A percentile compares a stretch with the other conserved stretches of the same genome.
These are phyloP conservation scores for Narcine bancroftii DNA, from an alignment of 2,113 vertebrate species.

Conservation along the genomic window DNA sequence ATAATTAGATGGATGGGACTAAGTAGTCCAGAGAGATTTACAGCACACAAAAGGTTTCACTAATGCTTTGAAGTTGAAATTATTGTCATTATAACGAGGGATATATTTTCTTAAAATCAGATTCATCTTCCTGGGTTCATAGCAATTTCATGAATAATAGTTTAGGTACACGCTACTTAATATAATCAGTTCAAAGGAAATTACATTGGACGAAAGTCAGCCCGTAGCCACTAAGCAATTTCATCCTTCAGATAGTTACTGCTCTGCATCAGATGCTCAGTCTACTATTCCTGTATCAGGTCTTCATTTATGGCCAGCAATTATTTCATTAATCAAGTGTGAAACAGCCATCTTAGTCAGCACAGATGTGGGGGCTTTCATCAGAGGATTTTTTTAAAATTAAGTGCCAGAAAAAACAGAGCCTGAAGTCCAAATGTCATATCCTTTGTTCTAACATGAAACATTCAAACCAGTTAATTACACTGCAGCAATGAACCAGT, in stretches of 20 bases:
- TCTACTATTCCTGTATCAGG: not conserved
- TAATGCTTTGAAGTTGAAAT: conserved; percentile 36
- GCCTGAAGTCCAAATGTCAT: not conserved
- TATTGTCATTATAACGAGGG: conserved; percentile 14
- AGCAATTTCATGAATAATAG: conserved; percentile 33
- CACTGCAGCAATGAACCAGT: not conserved
- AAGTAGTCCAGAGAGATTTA: conserved; percentile 31
- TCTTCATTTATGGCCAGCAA: not conserved
- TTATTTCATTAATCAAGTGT: conserved; percentile 30
- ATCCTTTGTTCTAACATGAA: not conserved
- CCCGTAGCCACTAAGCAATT: not conserved
- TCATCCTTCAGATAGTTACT: conserved; percentile 20
- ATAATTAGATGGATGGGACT: conserved; percentile 25
- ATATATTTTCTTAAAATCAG: conserved; percentile 9
- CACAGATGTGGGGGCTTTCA: not conserved
- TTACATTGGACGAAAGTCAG: not conserved
- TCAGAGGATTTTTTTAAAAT: conserved; percentile 4
- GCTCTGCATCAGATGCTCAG: not conserved
- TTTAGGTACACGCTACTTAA: conserved; percentile 26
- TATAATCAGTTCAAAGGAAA: conserved; percentile 25
- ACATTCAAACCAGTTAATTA: not conserved
- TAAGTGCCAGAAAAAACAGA: not conserved
- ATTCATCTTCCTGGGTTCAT: conserved; percentile 5
- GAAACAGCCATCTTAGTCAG: not conserved
- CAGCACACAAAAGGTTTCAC: conserved; percentile 24